Evolutionary conservation across 2,888 invertebrate species (phyloP), one percentile per base, ranked within the genome.

Genomic region (Hydriomena furcata): DNA sequence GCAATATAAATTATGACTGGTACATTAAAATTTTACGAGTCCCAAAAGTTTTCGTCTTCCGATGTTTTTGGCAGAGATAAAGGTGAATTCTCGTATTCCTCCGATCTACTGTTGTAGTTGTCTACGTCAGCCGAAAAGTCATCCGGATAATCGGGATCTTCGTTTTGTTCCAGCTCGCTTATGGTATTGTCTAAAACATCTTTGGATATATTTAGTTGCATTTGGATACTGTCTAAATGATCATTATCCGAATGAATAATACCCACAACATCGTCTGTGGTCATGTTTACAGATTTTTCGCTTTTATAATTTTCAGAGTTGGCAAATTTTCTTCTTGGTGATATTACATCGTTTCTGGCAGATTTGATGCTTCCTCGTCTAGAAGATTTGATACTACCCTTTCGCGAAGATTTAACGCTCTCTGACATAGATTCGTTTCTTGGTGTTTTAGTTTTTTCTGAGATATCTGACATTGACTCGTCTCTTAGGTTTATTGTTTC

Each of bases 21-120:
- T 38, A 53, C 35, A 28, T 20, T 10, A n/a, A 23, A 31, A 41
- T 43, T 52, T 77, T 71, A 79, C 4, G 62, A 60, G n/a, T 82
- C 79, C 88, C 89, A 88, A 68, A 82, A 82, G 58, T 77, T 74
- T 7, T 84, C 85, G 23, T 84, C 79, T 10, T 84, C 83, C 0
- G 79, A 78, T 0, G 73, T 72, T 45, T 80, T 85, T 0, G 71
- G 63, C 8, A 79, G 27, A 0, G 87, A 87, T 21, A 84, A 70
- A 0, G 80, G 82, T 0, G 87, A 80, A 10, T 65, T 65, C 0
- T 63, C 76, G 5, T 61, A 60, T 0, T 79, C n/a, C n/a, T n/a
- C 81, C 0, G 80, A 78, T 0, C 60, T 65, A 32, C 72, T 79
- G 48, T 79, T 79, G 36, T 80, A 80, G 50, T 84, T 79, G 34